phyloP scores from a whole-genome alignment of 2,797 vertebrate species.

The Heliangelus exortis region DNA sequence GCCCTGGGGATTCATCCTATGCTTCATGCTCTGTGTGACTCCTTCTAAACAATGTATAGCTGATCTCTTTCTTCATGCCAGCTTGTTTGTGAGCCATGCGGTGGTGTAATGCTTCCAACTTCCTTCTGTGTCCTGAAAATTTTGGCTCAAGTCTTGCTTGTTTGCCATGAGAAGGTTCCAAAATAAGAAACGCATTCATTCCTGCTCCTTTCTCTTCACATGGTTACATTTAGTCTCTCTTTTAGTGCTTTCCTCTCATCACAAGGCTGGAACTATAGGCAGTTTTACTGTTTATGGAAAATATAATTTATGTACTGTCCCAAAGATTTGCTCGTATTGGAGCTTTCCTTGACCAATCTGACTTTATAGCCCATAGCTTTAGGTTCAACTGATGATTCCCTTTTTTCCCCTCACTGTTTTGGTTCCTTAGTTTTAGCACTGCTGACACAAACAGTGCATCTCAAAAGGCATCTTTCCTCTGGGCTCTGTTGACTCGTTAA shows the following conservation, averaged over 20 bases:
- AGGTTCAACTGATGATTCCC: constrained; percentile 27
- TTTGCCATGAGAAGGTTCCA: constrained; percentile 58
- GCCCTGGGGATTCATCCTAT: constrained; percentile 22
- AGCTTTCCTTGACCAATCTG: not conserved
- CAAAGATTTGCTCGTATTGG: constrained; percentile 16
- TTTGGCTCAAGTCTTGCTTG: constrained; percentile 42
- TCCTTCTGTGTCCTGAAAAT: constrained; percentile 53
- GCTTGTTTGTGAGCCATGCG: constrained; percentile 3
- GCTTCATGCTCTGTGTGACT: constrained; percentile 22
- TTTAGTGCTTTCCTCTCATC: constrained; percentile 1
- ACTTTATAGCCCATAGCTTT: constrained; percentile 32
- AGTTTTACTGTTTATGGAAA: constrained; percentile 13
- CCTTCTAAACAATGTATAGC: constrained; percentile 30
- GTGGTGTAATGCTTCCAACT: not conserved
- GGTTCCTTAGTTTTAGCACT: constrained; percentile 56
- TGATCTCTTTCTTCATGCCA: constrained; percentile 26
- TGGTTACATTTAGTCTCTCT: constrained; percentile 36
- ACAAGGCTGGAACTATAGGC: not conserved
- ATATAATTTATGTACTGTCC: constrained; percentile 4
- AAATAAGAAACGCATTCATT: constrained; percentile 55
- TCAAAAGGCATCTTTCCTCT: constrained; percentile 47
- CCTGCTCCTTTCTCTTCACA: constrained; percentile 11
- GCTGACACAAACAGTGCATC: constrained; percentile 62
- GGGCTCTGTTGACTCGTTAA: constrained; percentile 71
- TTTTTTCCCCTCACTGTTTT: constrained; percentile 41